These are phyloP conservation scores for Geococcyx californianus DNA, from an alignment of 2,113 vertebrate genomes.

Conservation along the genomic window DNA sequence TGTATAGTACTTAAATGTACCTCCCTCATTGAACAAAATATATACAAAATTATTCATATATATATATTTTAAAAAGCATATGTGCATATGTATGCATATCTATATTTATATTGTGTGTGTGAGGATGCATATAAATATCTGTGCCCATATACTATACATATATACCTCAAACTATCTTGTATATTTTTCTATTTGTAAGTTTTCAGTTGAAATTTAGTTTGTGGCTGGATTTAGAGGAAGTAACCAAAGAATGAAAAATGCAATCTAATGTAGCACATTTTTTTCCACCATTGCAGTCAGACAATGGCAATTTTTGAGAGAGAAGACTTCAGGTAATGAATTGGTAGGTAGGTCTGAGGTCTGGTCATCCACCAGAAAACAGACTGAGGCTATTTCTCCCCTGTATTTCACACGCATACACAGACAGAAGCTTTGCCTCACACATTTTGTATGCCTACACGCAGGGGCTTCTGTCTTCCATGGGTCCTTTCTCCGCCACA, in stretches of 20 bases:
- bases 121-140: not conserved
- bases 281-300: not conserved
- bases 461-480: not conserved
- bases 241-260: not conserved
- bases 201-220: not conserved
- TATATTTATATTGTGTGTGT: not conserved
- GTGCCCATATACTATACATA: not conserved
- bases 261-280: not conserved
- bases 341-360: not conserved
- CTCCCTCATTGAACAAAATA: not conserved
- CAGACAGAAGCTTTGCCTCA: not conserved
- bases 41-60: not conserved
- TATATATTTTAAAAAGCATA: not conserved
- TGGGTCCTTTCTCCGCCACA: not conserved
- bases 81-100: fast-evolving
- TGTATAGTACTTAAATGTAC: not conserved
- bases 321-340: not conserved
- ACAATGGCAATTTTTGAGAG: not conserved
- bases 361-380: not conserved
- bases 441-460: not conserved
- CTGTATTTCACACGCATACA: not conserved
- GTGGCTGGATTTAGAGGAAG: not conserved
- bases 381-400: not conserved
- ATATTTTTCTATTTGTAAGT: not conserved
- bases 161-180: not conserved